Conservation (phyloP, 2,797 vertebrate genomes). For the Enteromius thamalakanensis region DNA sequence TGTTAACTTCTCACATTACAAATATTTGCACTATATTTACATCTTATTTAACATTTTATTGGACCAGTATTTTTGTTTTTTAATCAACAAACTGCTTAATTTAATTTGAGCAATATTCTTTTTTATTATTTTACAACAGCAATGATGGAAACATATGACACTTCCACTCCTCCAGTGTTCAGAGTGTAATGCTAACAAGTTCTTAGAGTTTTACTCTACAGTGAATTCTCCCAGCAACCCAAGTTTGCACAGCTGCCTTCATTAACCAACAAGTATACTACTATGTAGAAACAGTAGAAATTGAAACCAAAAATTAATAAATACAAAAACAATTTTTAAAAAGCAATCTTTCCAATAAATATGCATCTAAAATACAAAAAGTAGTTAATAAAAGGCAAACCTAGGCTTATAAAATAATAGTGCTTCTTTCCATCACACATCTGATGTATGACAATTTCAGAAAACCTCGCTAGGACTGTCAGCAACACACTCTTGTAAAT, state of each 20-base stretch:
- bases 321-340: neutral
- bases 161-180: neutral
- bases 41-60: neutral
- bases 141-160: neutral
- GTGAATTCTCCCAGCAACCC: neutral
- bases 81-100: neutral
- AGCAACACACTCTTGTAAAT: neutral
- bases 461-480: neutral
- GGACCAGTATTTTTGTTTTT: neutral
- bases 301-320: neutral
- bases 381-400: neutral
- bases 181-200: neutral
- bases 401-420: conserved; percentile 8
- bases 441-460: neutral
- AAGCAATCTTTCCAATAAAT: conserved; percentile 29
- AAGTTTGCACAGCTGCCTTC: neutral
- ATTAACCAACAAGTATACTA: neutral
- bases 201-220: neutral
- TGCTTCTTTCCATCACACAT: neutral
- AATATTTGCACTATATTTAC: neutral
- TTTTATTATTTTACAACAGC: conserved; percentile 14
- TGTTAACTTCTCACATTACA: neutral
- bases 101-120: neutral
- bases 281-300: conserved; percentile 14
- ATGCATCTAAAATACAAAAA: conserved; percentile 26